These are phyloP conservation scores for Caenorhabditis latens DNA, from an alignment of 1,140 invertebrate species.

Conservation along the genomic window DNA sequence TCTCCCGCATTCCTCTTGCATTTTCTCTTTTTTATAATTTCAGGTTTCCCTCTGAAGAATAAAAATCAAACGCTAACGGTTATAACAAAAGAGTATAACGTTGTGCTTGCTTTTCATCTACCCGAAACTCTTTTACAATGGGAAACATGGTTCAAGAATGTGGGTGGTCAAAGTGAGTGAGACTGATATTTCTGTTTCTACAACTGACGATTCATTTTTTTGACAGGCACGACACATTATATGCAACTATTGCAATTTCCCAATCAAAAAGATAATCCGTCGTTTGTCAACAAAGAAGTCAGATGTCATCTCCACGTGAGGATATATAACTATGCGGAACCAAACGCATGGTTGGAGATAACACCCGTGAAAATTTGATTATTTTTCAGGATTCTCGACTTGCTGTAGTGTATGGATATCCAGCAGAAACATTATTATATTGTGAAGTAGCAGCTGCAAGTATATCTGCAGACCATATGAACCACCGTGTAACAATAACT, in stretches of 20 bases:
- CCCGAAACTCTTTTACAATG: conserved; percentile 53
- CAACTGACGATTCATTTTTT: background rate
- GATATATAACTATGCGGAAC: background rate
- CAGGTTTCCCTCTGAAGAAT: conserved; percentile 56
- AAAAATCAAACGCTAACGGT: conserved; percentile 46
- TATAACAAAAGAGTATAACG: conserved; percentile 39
- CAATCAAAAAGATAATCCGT: background rate
- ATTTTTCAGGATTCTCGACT: conserved; percentile 54
- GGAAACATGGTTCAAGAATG: conserved; percentile 60
- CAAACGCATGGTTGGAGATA: background rate
- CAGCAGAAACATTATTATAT: conserved; percentile 49
- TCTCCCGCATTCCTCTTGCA: background rate
- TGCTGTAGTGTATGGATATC: conserved; percentile 47
- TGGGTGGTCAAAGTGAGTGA: conserved; percentile 56
- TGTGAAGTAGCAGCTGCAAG: background rate
- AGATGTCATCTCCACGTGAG: conserved; percentile 54
- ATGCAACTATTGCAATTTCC: conserved; percentile 57
- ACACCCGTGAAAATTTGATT: background rate
- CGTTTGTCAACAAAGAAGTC: conserved; percentile 55
- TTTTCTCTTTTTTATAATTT: background rate
- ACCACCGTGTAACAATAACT: conserved; percentile 30
- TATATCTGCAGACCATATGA: background rate
- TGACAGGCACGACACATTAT: conserved; percentile 46
- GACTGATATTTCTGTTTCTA: background rate
- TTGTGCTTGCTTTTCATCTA: conserved; percentile 48